These are phyloP conservation scores for Serinus canaria DNA, from an alignment of 2,113 vertebrate species.

Conservation along the genomic window DNA sequence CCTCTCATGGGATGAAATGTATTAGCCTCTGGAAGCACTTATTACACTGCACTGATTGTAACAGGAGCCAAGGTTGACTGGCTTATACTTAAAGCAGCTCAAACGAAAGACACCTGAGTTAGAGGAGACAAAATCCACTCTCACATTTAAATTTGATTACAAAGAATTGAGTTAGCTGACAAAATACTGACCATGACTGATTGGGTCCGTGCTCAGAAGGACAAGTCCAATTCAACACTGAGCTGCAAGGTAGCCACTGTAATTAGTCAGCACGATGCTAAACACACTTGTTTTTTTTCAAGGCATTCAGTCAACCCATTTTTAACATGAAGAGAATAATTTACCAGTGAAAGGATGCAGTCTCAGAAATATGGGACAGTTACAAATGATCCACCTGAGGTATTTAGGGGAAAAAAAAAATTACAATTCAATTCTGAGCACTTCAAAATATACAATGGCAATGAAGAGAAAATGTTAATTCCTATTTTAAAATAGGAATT, in stretches of 20 bases:
- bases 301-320: neutral
- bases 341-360: neutral
- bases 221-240: neutral
- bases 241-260: slow-evolving; percentile 5
- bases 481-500: neutral
- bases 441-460: neutral
- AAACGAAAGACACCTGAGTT: slow-evolving; percentile 10
- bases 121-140: slow-evolving; percentile 19
- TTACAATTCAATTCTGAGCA: neutral
- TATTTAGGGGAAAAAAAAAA: neutral
- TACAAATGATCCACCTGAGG: neutral
- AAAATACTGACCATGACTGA: slow-evolving; percentile 49
- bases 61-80: slow-evolving; percentile 1
- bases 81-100: slow-evolving; percentile 3
- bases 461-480: neutral
- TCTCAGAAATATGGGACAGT: neutral
- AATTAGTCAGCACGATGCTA: neutral
- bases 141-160: slow-evolving; percentile 43
- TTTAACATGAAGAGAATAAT: neutral
- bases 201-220: slow-evolving; percentile 9
- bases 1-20: slow-evolving; percentile 20
- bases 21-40: slow-evolving; percentile 52
- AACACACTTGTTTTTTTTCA: neutral
- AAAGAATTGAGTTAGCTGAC: slow-evolving; percentile 53
- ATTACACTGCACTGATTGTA: slow-evolving; percentile 29